Evolutionary conservation across 35 echinoderm and acorn worm species (phyloP).

Genomic region (Heliocidaris erythrogramma): DNA sequence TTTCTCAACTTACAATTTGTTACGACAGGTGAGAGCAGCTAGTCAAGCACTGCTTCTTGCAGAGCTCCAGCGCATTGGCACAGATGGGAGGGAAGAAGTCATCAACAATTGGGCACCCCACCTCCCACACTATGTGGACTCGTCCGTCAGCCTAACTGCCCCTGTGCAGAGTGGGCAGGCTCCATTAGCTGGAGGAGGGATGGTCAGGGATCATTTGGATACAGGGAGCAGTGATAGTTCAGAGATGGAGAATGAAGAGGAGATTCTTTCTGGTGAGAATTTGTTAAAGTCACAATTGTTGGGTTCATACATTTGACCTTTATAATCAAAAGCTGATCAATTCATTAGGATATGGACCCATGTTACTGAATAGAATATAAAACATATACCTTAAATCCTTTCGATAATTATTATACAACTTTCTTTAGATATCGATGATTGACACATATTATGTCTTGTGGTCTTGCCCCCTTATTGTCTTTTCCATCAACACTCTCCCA

Average conservation of each 20-base stretch:
- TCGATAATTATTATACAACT: too few species aligned
- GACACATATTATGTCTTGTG: too few species aligned
- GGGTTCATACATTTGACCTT: too few species aligned
- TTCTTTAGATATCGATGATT: too few species aligned
- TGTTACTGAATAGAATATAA: too few species aligned
- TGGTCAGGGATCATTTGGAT: slow-evolving; percentile 29
- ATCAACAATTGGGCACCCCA: slow-evolving; percentile 92
- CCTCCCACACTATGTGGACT: slow-evolving; percentile 93
- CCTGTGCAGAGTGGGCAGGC: slow-evolving; percentile 45
- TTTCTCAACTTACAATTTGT: neutral
- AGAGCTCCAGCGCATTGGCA: slow-evolving; percentile 83
- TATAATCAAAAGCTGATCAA: too few species aligned
- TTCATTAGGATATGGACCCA: too few species aligned
- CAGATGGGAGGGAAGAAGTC: slow-evolving; percentile 85
- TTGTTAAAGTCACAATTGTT: too few species aligned
- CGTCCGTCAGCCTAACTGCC: slow-evolving; percentile 73
- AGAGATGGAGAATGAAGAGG: slow-evolving; percentile 81
- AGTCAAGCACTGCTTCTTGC: slow-evolving; percentile 89
- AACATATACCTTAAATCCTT: too few species aligned
- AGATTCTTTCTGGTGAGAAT: slow-evolving; percentile 84
- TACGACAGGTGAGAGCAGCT: slow-evolving; percentile 78
- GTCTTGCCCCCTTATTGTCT: too few species aligned
- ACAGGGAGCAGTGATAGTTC: slow-evolving; percentile 74
- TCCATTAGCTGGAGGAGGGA: slow-evolving; percentile 41
- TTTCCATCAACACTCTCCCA: too few species aligned